Base-by-base conservation (phyloP, 2,113 vertebrate genomes). In the Suricata suricatta region DNA sequence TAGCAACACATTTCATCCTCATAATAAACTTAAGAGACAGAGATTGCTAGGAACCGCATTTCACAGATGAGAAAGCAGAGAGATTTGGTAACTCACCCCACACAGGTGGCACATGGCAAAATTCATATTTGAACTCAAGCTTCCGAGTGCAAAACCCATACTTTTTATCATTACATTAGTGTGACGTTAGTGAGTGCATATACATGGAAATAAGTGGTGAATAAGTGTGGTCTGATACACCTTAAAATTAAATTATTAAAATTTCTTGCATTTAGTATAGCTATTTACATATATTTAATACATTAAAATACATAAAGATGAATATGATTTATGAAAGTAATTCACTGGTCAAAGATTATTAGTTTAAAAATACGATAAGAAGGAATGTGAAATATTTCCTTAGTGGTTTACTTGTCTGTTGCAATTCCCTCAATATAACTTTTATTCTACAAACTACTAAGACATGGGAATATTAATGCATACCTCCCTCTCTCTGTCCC, bases 61-160 rank as follows among this genome's bases (percentile, higher is more conserved):
- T 86, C n/a, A 44, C 3, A 57, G 66, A 57, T 68, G 16, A 54
- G 35, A 33, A 74, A 38, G 47, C 31, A 80, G 35, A 38, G 17
- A 79, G n/a, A n/a, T 72, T 35, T 21, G 29, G 11, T 47, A 16
- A 33, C 23, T 93, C 44, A 85, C 19, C 19, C 47, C 19, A 44
- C 44, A 10, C 0, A 44, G n/a, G 9, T 35, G 16, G 12, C 9
- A 31, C 0, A 2, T 0, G 13, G 44, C 25, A 72, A 79, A 74
- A 19, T 33, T 82, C 27, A 1, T 7, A 38, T 41, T 64, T 33
- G 15, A 93, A 52, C 66, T 63, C n/a, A 66, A 1, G 19, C 21
- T 6, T 41, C 50, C 7, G 17, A 14, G 15, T 69, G 25, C 12
- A n/a, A 31, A 57, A 38, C 0, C 2, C 9, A 54, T 16, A 3